A percentile compares a stretch with the other conserved stretches of the same genome.
phyloP scores from a whole-genome alignment of 1,140 invertebrate genomes.

The Bombus vancouverensis region DNA sequence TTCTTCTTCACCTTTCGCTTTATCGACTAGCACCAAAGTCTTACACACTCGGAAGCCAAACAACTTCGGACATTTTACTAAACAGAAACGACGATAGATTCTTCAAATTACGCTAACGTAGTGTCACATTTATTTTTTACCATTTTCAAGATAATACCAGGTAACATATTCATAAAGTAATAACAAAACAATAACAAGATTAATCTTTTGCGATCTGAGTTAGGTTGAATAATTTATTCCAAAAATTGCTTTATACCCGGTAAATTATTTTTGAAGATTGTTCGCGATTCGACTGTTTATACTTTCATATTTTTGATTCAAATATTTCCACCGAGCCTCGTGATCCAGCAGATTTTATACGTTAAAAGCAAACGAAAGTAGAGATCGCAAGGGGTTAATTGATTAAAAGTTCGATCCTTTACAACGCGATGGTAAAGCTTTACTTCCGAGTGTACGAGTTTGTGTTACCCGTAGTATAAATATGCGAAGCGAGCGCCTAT shows the following conservation, averaged over 20 bases:
- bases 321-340: not conserved
- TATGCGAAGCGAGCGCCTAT: constrained; percentile 46
- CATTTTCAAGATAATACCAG: too few species aligned
- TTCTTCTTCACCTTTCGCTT: constrained; percentile 23
- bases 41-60: constrained; percentile 18
- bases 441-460: constrained; percentile 31
- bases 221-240: not conserved
- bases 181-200: not conserved
- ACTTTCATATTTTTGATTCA: not conserved
- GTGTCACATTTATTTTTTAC: not conserved
- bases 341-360: not conserved
- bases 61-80: not conserved
- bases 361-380: not conserved
- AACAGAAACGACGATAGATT: not conserved
- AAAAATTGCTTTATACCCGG: not conserved
- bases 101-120: not conserved
- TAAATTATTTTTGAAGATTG: not conserved
- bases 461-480: constrained; percentile 28
- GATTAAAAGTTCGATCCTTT: not conserved
- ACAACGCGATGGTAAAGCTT: not conserved
- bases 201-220: not conserved
- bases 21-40: not conserved
- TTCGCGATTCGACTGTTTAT: not conserved
- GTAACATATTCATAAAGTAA: too few species aligned
- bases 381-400: not conserved